A percentile compares a stretch with the other conserved stretches of the same genome.
Conservation (phyloP, 2,797 vertebrate species). For the Trachurus trachurus region DNA sequence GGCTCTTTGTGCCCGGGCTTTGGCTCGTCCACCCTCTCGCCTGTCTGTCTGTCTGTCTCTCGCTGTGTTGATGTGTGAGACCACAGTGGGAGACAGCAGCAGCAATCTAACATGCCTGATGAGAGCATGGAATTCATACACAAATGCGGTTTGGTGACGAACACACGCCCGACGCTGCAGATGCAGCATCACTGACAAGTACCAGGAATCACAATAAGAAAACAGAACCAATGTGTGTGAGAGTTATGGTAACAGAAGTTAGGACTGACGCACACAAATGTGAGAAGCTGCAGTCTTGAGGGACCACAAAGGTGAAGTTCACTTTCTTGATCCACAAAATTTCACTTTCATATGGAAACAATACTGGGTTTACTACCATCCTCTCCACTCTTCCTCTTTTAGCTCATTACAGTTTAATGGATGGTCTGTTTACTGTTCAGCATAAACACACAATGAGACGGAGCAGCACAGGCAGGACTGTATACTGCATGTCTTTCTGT, state of each 20-base stretch:
- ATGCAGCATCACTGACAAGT: background rate
- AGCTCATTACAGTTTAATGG: conserved; percentile 56
- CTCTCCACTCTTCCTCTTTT: conserved; percentile 42
- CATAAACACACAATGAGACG: conserved; percentile 62
- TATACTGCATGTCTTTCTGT: conserved; percentile 2
- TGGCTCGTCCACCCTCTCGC: conserved; percentile 9
- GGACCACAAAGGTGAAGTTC: conserved; percentile 46
- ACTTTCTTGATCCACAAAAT: conserved; percentile 29
- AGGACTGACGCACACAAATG: conserved; percentile 10
- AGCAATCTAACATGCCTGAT: conserved; percentile 31
- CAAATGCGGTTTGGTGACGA: conserved; percentile 46
- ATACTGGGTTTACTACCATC: conserved; percentile 44
- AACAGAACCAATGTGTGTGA: background rate
- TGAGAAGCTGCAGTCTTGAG: conserved; percentile 42
- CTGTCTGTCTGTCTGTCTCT: conserved; percentile 17
- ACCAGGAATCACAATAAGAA: background rate
- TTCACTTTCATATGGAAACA: conserved; percentile 77
- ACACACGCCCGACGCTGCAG: background rate
- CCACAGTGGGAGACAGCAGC: conserved; percentile 58
- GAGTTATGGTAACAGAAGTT: conserved; percentile 14
- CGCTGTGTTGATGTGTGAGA: conserved; percentile 39
- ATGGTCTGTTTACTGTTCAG: conserved; percentile 66
- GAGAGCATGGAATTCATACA: conserved; percentile 39
- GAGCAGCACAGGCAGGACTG: conserved; percentile 19
- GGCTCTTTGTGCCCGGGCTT: conserved; percentile 19